Conservation (phyloP, 1,140 invertebrate genomes). For the Homarus americanus region DNA sequence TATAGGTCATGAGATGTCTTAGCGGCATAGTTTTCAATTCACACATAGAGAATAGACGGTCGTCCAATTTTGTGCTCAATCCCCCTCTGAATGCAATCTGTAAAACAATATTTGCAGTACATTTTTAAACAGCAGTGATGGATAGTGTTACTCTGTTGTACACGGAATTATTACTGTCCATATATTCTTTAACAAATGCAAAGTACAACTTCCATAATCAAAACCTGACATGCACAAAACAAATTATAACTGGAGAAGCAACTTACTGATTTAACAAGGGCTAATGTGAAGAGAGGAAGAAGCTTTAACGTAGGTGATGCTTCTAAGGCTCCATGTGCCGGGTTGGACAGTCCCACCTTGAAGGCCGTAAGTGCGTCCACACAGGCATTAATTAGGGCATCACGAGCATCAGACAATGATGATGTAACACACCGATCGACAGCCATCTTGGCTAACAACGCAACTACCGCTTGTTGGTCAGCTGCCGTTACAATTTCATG, state of each 20-base stretch:
- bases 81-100: conserved; percentile 92
- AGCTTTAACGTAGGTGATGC: conserved; percentile 87
- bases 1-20: conserved; percentile 83
- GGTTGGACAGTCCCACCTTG: conserved; percentile 84
- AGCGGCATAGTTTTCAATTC: conserved; percentile 94
- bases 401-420: conserved; percentile 93
- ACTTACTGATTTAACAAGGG: conserved; percentile 93
- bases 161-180: no score
- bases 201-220: no score
- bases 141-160: no score
- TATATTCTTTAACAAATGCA: no score
- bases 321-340: conserved; percentile 83
- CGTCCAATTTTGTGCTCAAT: conserved; percentile 92
- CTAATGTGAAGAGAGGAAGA: conserved; percentile 93
- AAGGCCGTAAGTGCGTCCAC: conserved; percentile 94
- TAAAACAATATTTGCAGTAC: no score
- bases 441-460: conserved; percentile 97
- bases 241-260: background rate
- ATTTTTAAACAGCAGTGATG: no score
- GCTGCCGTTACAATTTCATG: conserved; percentile 92
- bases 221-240: no score
- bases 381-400: conserved; percentile 97
- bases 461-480: conserved; percentile 97
- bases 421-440: conserved; percentile 93
- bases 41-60: conserved; percentile 95